phyloP scores from a whole-genome alignment of 2,797 vertebrate species.

The Channallabes apus region DNA sequence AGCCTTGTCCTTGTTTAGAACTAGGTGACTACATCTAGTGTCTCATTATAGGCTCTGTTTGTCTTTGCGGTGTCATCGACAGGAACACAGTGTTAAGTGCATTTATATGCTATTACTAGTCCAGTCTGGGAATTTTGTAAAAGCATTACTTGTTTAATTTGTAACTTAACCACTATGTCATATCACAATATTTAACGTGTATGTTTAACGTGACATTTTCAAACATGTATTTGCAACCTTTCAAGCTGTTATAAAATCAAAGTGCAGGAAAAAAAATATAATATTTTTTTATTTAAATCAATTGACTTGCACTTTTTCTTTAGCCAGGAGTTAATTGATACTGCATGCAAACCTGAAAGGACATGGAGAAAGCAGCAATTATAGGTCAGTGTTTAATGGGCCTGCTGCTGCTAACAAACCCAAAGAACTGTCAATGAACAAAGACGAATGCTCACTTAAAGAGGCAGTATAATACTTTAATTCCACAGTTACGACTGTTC shows the following conservation, averaged over 20 bases:
- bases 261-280: not conserved
- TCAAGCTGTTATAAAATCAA: not conserved
- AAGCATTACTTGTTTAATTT: not conserved
- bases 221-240: not conserved
- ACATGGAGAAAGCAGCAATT: conserved; percentile 28
- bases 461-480: not conserved
- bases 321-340: conserved; percentile 20
- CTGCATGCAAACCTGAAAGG: conserved; percentile 13
- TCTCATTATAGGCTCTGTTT: too few species aligned
- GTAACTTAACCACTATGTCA: not conserved
- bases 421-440: not conserved
- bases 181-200: not conserved
- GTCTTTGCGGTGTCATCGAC: not conserved
- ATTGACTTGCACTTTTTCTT: conserved; percentile 7
- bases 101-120: not conserved
- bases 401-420: not conserved
- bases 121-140: not conserved
- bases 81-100: not conserved
- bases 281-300: not conserved
- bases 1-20: not conserved
- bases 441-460: not conserved
- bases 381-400: not conserved
- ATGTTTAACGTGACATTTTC: not conserved
- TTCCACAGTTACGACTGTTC: not conserved
- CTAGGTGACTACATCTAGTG: not conserved